Base-by-base conservation (phyloP, 2,797 vertebrate genomes). In the Crenichthys baileyi region DNA sequence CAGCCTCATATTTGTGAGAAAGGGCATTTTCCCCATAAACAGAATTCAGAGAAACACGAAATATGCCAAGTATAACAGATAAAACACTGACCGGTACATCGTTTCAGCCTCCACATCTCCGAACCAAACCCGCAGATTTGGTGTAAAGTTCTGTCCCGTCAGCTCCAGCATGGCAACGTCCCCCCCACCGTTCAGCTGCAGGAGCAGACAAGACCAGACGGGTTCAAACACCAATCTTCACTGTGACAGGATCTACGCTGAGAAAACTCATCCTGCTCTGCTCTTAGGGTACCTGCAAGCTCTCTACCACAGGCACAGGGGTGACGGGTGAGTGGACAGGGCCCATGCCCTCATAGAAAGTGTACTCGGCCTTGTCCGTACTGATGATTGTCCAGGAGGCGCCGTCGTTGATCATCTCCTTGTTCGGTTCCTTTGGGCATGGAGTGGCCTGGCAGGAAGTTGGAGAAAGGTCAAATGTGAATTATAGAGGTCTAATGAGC, bases 361-460 rank as follows among this genome's bases (percentile, higher is more conserved):
- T 99, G 87, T 99, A 99, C 90, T 99, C 98, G 24, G 98, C 98
- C 95, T 99, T 99, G 92, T 99, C 98, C 79, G 98, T 99, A 94
- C 98, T 99, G 95, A 99, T 99, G 97, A 99, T 99, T 97, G 98
- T 99, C 98, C 98, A 99, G 87, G 98, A 99, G 92, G 98, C 98
- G 80, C 98, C 98, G 20, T 99, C 98, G 76, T 99, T 99, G 93
- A 99, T 99, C 98, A 99, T 99, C 95, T 99, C 98, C 95, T 99
- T 99, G 96, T 99, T 99, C 96, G 97, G 98, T 97, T 99, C 98
- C 95, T 99, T 99, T 81, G 98, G 98, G 94, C 98, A 99, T 95
- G 98, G 98, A 96, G 98, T 99, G 96, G 98, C 98, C 98, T 99
- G 85, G 0, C 0, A 70, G 70, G n/a, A 22, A 11, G 36, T 26